phyloP scores from a whole-genome alignment of 2,797 vertebrate species.

The Mormyrus proboscirostris region DNA sequence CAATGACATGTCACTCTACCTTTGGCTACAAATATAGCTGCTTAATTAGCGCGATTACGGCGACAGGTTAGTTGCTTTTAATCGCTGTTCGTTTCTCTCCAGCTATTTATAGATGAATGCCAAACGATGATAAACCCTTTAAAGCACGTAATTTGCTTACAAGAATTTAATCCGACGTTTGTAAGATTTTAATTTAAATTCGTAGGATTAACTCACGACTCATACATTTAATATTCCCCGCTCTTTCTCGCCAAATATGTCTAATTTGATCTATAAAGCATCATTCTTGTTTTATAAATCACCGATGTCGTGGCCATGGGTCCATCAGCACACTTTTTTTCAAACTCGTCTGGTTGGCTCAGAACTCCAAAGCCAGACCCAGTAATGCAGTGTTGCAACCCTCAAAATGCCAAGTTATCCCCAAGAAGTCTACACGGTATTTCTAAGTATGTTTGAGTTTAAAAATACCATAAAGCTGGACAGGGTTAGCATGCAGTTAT shows the following conservation, averaged over 20 bases:
- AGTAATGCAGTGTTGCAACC: not conserved
- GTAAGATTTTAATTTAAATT: not conserved
- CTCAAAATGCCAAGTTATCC: not conserved
- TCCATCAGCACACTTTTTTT: not conserved
- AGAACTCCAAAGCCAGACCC: not conserved
- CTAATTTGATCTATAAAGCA: not conserved
- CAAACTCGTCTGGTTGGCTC: not conserved
- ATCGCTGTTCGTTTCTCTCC: not conserved
- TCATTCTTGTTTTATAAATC: not conserved
- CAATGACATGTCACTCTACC: not conserved
- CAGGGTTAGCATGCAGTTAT: not conserved
- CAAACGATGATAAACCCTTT: conserved; percentile 12
- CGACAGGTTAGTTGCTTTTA: not conserved
- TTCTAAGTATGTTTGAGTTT: not conserved
- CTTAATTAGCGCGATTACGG: not conserved
- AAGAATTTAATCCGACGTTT: not conserved
- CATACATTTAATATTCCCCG: not conserved
- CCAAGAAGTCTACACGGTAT: not conserved
- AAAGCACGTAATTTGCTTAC: conserved; percentile 24
- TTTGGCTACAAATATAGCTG: not conserved
- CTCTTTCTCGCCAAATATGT: not conserved
- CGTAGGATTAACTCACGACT: not conserved
- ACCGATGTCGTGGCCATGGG: not conserved
- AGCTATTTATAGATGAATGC: not conserved
- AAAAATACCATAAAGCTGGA: not conserved